Evolutionary conservation across 2,888 invertebrate species (phyloP), one percentile per base, ranked within the genome.

Genomic region (Sarcophaga subvicina): DNA sequence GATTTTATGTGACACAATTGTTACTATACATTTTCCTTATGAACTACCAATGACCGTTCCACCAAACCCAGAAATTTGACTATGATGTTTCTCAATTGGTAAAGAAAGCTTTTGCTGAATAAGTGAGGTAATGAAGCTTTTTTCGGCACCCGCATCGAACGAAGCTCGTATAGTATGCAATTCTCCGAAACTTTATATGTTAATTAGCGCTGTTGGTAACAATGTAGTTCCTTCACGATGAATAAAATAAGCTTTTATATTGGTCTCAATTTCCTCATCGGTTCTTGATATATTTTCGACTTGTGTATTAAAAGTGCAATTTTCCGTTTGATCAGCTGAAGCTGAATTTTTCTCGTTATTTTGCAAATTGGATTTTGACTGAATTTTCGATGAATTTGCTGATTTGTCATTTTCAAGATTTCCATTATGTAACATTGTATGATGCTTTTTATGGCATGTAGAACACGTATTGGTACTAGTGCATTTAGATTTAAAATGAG

Each of bases 121-220:
- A 49, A 0, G 49, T 12, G 49, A 14, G 14, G 37, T 22, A 2
- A 80, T 49, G 12, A 73, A 80, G 25, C 63, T 63, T 27, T 5
- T 54, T 14, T 47, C 69, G 22, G 67, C 75, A 0, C 75, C 81
- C 22, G 60, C 5, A 27, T 81, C 75, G n/a, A 81, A 20, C 3
- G 76, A 49, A 1, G 75, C 75, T 11, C 75, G 25, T 8, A 81
- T 20, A 25, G 62, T 25, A 20, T 69, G 69, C 0, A 2, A 37
- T 49, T 76, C 75, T 2, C 69, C 69, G 25, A 10, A 27, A 37
- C 69, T 45, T 69, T 47, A 14, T 3, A 81, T 14, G 1, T 75
- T 4, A 14, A 75, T 62, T 3, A 75, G 20, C 2, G 75, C 81
- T 2, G 67, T 49, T 8, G 49, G 49, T 49, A 49, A 49, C 49